These are phyloP conservation scores for Thecophora atra DNA, from an alignment of 2,888 invertebrate species.

Conservation along the genomic window DNA sequence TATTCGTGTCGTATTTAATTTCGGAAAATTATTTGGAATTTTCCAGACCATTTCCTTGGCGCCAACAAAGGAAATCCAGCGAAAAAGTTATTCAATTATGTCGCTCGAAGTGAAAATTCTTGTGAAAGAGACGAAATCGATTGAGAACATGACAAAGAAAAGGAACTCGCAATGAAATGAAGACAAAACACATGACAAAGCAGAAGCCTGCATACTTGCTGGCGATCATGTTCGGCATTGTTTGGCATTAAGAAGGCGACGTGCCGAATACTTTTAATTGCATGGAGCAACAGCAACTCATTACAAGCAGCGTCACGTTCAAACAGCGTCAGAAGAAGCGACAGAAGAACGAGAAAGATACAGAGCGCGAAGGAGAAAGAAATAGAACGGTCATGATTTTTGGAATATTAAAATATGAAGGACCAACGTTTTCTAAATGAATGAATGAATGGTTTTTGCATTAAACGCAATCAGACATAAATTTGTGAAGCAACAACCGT, in stretches of 20 bases:
- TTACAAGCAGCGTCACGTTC: neutral
- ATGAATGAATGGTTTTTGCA: too few species aligned
- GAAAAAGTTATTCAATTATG: neutral
- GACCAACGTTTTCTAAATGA: too few species aligned
- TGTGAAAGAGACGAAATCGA: neutral
- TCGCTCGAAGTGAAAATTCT: neutral
- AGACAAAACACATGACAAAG: neutral
- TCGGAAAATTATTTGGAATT: conserved; percentile 1
- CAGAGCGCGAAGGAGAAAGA: too few species aligned
- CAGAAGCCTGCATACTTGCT: conserved; percentile 12
- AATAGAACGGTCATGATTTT: too few species aligned
- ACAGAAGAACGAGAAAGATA: too few species aligned
- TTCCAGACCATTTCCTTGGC: neutral
- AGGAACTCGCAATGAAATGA: neutral
- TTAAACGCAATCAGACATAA: too few species aligned
- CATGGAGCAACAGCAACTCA: conserved; percentile 8
- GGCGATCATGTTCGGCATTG: conserved; percentile 27
- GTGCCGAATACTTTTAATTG: conserved; percentile 3
- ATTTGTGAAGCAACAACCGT: too few species aligned
- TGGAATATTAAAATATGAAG: too few species aligned
- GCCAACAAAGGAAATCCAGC: neutral
- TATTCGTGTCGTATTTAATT: too few species aligned
- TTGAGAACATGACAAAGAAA: neutral
- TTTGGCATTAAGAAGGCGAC: conserved; percentile 21
- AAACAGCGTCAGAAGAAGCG: too few species aligned